Base-by-base conservation (phyloP, 2,113 vertebrate genomes). In the Halichoeres trimaculatus region DNA sequence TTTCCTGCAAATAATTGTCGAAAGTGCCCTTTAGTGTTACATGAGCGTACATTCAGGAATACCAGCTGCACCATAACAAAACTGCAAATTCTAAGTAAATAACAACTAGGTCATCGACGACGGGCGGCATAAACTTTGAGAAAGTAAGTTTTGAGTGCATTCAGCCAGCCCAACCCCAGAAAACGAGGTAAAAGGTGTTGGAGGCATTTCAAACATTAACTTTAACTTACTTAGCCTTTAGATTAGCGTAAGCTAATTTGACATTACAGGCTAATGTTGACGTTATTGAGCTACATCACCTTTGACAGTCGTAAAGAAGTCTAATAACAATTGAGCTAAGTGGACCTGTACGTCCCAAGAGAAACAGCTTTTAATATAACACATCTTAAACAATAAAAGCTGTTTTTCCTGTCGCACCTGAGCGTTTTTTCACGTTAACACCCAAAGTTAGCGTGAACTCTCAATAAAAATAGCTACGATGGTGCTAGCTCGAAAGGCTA, bases 401-500 rank as follows among this genome's bases (percentile, higher is more conserved):
- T 6, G 3, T 4, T 6, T 45, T 7, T 8, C 4, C 16, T 7
- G 7, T 17, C 4, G 8, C 43, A 45, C 43, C 7, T 19, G 7
- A 1, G 17, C 14, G 13, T 16, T 43, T 43, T 45, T 45, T 17
- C 14, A 8, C 7, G 17, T 17, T 19, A 63, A 50, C 11, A 26
- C 56, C 40, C 72, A 70, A 54, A 35, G 69, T 70, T 81, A 78
- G 34, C 64, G n/a, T 20, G 13, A 12, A 22, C 34, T 36, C 12
- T 8, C 41, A 51, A 4, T 35, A 10, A 41, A 75, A 61, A 20
- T 52, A 64, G 19, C 8, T 17, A 13, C 4, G 40, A 8, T 0
- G 23, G n/a, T 5, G 55, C 65, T 20, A 71, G 80, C 66, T 63
- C 62, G 16, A n/a, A 50, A 8, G 30, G 75, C 56, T 68, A 73